Percentiles rank a stretch among this genome's conserved stretches.
Evolutionary conservation across 92 coral and sea anemone genomes (phyloP).

Genomic region (Pocillopora meandrina): DNA sequence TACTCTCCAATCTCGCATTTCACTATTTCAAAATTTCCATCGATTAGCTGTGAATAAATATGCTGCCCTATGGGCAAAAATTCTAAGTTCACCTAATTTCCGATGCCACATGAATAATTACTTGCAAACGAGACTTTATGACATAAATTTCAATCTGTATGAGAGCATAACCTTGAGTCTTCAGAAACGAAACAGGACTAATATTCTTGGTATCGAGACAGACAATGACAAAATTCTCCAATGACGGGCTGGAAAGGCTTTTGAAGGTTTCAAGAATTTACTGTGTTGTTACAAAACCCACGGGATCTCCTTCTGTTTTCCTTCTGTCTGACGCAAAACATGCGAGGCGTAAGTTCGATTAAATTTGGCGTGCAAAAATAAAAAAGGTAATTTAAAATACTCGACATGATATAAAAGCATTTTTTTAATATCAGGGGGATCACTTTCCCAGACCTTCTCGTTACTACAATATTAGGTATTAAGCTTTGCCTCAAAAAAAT

Average conservation of each 20-base stretch:
- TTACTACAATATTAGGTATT: no score
- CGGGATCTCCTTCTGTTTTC: neutral
- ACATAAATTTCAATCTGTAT: constrained; percentile 15
- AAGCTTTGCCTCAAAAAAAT: no score
- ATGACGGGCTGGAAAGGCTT: neutral
- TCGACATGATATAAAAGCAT: no score
- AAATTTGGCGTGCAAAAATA: neutral
- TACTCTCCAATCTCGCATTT: neutral
- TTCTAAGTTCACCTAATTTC: constrained; percentile 9
- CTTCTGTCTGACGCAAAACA: neutral
- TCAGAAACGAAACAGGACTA: neutral
- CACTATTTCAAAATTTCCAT: neutral
- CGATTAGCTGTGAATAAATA: neutral
- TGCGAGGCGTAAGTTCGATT: neutral
- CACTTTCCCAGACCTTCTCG: no score
- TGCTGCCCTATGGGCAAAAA: neutral
- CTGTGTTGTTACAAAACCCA: neutral
- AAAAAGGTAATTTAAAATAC: neutral
- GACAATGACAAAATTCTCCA: neutral
- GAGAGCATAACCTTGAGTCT: neutral
- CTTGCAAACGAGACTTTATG: neutral
- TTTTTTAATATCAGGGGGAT: no score
- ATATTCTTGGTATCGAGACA: neutral
- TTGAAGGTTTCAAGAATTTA: neutral
- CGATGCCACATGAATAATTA: constrained; percentile 23